Percentiles rank a stretch among this genome's conserved stretches.
These are phyloP conservation scores for Achroia grisella DNA, from an alignment of 1,140 invertebrate species.

Conservation along the genomic window DNA sequence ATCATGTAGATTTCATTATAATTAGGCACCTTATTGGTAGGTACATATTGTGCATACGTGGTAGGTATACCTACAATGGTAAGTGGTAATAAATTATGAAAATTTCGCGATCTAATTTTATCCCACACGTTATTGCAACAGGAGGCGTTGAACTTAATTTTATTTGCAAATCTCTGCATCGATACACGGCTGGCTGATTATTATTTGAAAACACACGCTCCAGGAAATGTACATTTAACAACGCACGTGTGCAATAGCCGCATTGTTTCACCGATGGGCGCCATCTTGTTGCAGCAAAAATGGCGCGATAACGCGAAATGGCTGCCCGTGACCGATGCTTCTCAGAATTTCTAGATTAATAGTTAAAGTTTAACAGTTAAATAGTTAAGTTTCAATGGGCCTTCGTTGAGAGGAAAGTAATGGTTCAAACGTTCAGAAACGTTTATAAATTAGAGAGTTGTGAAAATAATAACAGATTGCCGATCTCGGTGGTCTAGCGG, in stretches of 20 bases:
- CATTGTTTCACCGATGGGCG: conserved; percentile 27
- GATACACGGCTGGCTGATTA: conserved; percentile 42
- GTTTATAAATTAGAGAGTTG: background rate
- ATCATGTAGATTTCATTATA: too few relatives aligned
- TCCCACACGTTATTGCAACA: too few relatives aligned
- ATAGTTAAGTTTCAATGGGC: conserved; percentile 37
- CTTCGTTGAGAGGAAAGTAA: conserved; percentile 41
- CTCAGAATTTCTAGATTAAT: conserved; percentile 47
- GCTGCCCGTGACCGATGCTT: conserved; percentile 29
- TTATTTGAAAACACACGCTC: conserved; percentile 49
- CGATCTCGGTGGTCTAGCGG: too few relatives aligned
- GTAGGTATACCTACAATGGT: too few relatives aligned
- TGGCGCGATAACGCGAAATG: conserved; percentile 34
- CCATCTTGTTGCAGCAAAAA: conserved; percentile 26
- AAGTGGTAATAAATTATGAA: too few relatives aligned
- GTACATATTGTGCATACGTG: too few relatives aligned
- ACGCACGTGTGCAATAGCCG: conserved; percentile 29
- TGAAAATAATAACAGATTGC: too few relatives aligned
- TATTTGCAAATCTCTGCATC: conserved; percentile 31
- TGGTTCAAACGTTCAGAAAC: conserved; percentile 33
- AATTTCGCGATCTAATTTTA: too few relatives aligned
- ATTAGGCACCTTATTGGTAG: too few relatives aligned
- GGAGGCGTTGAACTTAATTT: conserved; percentile 16
- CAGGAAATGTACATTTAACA: conserved; percentile 38
- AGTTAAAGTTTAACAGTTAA: conserved; percentile 50